A percentile compares a stretch with the other conserved stretches of the same genome.
Conservation (phyloP, 2,797 vertebrate species). For the Myripristis jacobus region DNA sequence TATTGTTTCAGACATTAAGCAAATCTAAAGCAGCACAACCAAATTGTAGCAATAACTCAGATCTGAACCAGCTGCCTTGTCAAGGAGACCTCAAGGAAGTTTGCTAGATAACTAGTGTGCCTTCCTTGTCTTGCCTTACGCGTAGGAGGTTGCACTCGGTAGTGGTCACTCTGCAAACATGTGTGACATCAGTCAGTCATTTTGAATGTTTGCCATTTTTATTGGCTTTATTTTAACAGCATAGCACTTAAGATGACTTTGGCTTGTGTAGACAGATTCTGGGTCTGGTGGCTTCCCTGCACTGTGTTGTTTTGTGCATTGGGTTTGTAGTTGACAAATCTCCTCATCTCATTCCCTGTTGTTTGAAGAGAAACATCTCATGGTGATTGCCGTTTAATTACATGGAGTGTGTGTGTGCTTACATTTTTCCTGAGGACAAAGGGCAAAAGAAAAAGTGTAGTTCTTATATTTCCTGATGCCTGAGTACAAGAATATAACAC, state of each 20-base stretch:
- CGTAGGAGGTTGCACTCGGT: neutral
- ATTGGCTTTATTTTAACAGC: conserved; percentile 11
- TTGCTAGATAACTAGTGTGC: no score
- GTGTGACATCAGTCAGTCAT: neutral
- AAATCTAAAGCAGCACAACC: no score
- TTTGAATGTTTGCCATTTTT: neutral
- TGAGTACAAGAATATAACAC: neutral
- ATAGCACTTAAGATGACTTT: neutral
- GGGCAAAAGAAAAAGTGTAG: neutral
- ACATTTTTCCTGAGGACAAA: no score
- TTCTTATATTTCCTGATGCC: neutral
- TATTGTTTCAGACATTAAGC: neutral
- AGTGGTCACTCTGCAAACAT: neutral
- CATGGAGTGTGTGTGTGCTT: neutral
- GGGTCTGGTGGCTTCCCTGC: neutral
- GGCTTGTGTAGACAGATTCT: conserved; percentile 56
- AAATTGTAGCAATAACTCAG: no score
- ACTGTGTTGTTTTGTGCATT: conserved; percentile 33
- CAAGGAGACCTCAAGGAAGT: neutral
- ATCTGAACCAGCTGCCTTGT: no score
- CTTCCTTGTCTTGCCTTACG: neutral
- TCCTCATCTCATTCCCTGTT: neutral
- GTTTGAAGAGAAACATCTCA: neutral
- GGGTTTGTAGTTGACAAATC: conserved; percentile 20
- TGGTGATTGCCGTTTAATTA: neutral